Percentiles rank a stretch among this genome's conserved stretches.
These are phyloP conservation scores for Drosophila kuntzei DNA, from an alignment of 2,888 invertebrate species.

Conservation along the genomic window DNA sequence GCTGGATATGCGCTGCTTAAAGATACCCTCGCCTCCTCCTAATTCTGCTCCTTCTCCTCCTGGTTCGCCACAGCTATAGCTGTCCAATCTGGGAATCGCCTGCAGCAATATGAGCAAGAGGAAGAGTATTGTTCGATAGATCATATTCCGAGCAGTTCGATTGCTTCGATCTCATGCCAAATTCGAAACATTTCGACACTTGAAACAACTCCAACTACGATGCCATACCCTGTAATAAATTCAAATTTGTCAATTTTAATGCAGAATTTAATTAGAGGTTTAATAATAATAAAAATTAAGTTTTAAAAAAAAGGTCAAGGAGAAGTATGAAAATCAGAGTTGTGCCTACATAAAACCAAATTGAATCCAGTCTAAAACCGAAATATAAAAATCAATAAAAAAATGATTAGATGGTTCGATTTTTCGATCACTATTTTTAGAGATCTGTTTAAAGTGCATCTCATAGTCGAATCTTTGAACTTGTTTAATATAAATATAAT, in stretches of 20 bases:
- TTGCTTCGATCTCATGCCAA: slow-evolving; percentile 13
- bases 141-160: slow-evolving; percentile 40
- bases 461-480: no score
- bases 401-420: no score
- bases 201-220: slow-evolving; percentile 5
- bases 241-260: no score
- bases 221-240: not conserved
- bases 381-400: no score
- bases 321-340: no score
- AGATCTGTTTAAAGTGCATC: no score
- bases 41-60: not conserved
- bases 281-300: no score
- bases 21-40: not conserved
- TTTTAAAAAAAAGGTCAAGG: no score
- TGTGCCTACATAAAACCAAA: no score
- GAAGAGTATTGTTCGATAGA: slow-evolving; percentile 27
- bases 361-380: no score
- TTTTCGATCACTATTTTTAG: no score
- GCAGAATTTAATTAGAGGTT: no score
- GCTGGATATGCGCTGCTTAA: slow-evolving; percentile 7
- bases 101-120: slow-evolving; percentile 35
- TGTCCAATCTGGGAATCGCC: slow-evolving; percentile 30
- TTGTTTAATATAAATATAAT: not conserved
- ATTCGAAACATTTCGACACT: slow-evolving; percentile 16
- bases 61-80: slow-evolving; percentile 33